phyloP scores from a whole-genome alignment of 1,140 invertebrate genomes.

The Samia ricini region DNA sequence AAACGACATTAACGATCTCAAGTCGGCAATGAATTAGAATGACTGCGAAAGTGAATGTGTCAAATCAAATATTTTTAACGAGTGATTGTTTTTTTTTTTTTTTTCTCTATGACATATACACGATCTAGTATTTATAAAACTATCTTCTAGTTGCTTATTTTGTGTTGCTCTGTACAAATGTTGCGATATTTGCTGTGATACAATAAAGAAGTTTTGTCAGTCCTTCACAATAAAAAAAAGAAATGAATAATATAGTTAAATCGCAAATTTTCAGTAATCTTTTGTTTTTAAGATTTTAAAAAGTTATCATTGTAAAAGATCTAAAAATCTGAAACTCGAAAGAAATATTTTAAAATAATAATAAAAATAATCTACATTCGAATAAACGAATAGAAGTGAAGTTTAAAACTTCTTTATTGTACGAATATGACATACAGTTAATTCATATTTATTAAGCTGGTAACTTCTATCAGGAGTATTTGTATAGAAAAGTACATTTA shows the following conservation, averaged over 20 bases:
- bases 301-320: too few species aligned
- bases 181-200: conserved; percentile 9
- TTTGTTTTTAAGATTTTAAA: too few species aligned
- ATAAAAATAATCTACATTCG: background rate
- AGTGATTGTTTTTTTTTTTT: background rate
- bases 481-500: conserved; percentile 19
- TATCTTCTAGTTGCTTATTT: conserved; percentile 38
- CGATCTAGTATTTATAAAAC: conserved; percentile 22
- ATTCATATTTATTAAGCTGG: conserved; percentile 20
- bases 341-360: background rate
- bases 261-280: too few species aligned
- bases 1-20: background rate
- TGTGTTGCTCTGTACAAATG: conserved; percentile 32
- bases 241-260: too few species aligned
- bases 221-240: too few species aligned
- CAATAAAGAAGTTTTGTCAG: conserved; percentile 18
- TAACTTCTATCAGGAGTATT: conserved; percentile 26
- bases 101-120: background rate
- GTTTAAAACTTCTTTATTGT: conserved; percentile 20
- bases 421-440: conserved; percentile 13
- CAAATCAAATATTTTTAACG: background rate
- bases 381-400: background rate
- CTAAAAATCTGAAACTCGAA: background rate
- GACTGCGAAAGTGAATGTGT: background rate
- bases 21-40: background rate